Evolutionary conservation across 2,797 vertebrate genomes (phyloP), one percentile per base, ranked within the genome.

Genomic region (Holocentrus rufus): DNA sequence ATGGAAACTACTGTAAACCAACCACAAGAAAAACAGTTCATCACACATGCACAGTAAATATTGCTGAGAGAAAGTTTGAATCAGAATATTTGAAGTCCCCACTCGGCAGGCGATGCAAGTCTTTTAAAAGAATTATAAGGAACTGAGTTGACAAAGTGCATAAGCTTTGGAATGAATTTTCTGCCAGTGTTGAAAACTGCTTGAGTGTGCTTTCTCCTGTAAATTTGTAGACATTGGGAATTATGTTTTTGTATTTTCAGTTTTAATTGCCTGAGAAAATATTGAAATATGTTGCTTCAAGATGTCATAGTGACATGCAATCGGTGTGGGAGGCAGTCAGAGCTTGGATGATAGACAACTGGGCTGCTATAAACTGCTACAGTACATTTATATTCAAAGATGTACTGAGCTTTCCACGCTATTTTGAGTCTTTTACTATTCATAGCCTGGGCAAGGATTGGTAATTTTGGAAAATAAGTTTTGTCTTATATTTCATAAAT

Each of bases 1-100:
- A 88, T 89, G 90, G 90, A 93, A 93, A 91, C 72, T 75, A 30
- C 65, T 75, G 87, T 67, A 70, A 80, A 80, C 78, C 69, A 23
- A 75, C 86, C 83, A 56, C 85, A 82, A 87, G 88, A 81, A 72
- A 89, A 90, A 88, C 75, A 70, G 78, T 74, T 75, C 80, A 77
- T 88, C 87, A 84, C 79, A 83, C 67, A 72, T 70, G 59, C 61
- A 81, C 52, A 72, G 77, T 81, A 82, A 87, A 89, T 77, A 84
- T 36, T 31, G 22, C 36, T 50, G 49, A 60, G 57, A 42, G 53
- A 67, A 60, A 13, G 46, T 13, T 52, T 58, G 23, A 72, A 34
- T 58, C 59, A 46, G 30, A 76, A 57, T 42, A 74, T 66, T 71
- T 72, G 25, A 56, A 64, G 23, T 56, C 52, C 49, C 31, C 15